Evolutionary conservation across 1,140 invertebrate genomes (phyloP).

Genomic region (Orius laevigatus): DNA sequence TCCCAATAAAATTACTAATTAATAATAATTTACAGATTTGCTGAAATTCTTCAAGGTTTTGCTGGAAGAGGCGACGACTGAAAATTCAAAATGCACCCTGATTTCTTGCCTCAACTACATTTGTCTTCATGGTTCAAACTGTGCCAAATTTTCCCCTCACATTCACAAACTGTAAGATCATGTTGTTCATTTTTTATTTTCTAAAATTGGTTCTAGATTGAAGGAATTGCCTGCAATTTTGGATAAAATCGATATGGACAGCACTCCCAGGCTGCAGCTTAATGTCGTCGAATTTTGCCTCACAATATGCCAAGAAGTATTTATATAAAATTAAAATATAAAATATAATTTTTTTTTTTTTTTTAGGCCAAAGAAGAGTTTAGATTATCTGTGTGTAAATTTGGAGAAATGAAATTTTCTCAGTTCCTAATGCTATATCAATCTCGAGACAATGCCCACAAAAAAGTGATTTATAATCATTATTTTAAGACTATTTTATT

Average conservation of each 20-base stretch:
- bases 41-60: background rate
- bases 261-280: too few relatives aligned
- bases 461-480: background rate
- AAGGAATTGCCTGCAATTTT: background rate
- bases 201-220: background rate
- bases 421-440: background rate
- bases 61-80: background rate
- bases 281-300: conserved; percentile 1
- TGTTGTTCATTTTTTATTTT: background rate
- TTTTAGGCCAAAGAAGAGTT: conserved; percentile 3
- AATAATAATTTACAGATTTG: background rate
- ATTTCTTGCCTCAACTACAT: conserved; percentile 6
- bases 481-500: background rate
- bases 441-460: background rate
- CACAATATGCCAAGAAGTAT: background rate
- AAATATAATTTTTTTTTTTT: background rate
- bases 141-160: background rate
- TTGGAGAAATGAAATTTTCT: conserved; percentile 5
- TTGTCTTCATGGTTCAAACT: conserved; percentile 5
- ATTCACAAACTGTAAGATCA: conserved; percentile 4
- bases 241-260: background rate
- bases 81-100: background rate
- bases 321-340: too few relatives aligned
- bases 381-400: background rate
- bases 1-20: background rate